Evolutionary conservation across 2,113 vertebrate genomes (phyloP).

Genomic region (Talpa occidentalis): DNA sequence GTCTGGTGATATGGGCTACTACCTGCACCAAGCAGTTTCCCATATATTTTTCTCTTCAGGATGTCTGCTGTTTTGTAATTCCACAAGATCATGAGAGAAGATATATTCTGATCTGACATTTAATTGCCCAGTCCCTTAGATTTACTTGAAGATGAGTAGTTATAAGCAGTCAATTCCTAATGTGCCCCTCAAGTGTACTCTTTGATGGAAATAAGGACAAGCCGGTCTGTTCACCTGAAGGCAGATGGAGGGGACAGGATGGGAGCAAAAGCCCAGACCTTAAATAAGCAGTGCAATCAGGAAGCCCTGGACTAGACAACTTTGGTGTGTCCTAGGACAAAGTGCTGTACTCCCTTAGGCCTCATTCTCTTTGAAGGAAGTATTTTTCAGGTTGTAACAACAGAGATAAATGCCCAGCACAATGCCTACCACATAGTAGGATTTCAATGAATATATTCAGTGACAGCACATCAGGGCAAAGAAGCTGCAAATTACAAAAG

Average conservation of each 20-base stretch:
- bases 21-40: neutral
- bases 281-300: neutral
- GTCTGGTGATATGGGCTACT: neutral
- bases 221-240: neutral
- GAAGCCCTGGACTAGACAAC: neutral
- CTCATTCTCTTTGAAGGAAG: neutral
- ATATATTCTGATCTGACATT: neutral
- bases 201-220: neutral
- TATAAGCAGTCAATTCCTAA: neutral
- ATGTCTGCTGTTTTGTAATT: slow-evolving; percentile 9
- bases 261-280: neutral
- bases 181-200: neutral
- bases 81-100: neutral
- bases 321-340: neutral
- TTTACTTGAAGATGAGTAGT: neutral
- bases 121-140: neutral
- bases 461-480: neutral
- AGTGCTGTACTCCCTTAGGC: neutral
- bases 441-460: slow-evolving; percentile 34
- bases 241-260: too few relatives aligned
- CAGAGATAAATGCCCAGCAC: neutral
- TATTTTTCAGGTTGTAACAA: neutral
- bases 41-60: neutral
- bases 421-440: neutral
- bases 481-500: neutral